Evolutionary conservation across 2,888 invertebrate species (phyloP), one percentile per base, ranked within the genome.

Genomic region (Nebria brevicollis): DNA sequence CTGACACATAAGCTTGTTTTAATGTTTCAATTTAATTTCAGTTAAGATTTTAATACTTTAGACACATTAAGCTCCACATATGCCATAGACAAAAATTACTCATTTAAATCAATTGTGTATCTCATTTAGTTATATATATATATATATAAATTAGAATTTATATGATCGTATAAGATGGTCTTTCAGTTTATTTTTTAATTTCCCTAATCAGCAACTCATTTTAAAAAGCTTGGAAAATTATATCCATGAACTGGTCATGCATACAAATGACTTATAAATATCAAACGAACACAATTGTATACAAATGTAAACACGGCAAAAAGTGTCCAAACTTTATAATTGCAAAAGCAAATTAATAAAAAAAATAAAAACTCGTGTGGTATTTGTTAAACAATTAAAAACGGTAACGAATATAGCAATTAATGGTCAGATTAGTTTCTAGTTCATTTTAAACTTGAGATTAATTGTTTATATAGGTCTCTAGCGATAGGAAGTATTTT

Each of bases 221-320:
- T 54, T 72, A 65, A 72, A 72, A 64, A 77, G 77, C 42, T 72
- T 54, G 13, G 65, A 54, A 72, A 77, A 78, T 66, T 78, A 42
- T 66, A 42, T 66, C 20, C 66, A 43, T 74, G 42, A 41, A 74
- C 66, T 34, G 78, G 78, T 78, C 74, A 78, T 78, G 78, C 66
- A 78, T 78, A 78, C 65, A 78, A 78, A 78, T 78, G 42, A 78
- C 78, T 73, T 73, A 73, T 78, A 78, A 78, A 78, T 78, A 72
- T 78, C 25, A 78, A 78, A 78, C 74, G 78, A 74, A 66, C 66
- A 74, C 66, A 78, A 74, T 65, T 54, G 8, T 54, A 54, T 54
- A 54, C 54, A 54, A 54, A 54, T 54, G 13, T 54, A 54, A 54
- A 54, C 54, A 54, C 2, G 54, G 54, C 54, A 54, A 54, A 54